Evolutionary conservation across 2,113 vertebrate genomes (phyloP), one percentile per base, ranked within the genome.

Genomic region (Mirounga angustirostris): DNA sequence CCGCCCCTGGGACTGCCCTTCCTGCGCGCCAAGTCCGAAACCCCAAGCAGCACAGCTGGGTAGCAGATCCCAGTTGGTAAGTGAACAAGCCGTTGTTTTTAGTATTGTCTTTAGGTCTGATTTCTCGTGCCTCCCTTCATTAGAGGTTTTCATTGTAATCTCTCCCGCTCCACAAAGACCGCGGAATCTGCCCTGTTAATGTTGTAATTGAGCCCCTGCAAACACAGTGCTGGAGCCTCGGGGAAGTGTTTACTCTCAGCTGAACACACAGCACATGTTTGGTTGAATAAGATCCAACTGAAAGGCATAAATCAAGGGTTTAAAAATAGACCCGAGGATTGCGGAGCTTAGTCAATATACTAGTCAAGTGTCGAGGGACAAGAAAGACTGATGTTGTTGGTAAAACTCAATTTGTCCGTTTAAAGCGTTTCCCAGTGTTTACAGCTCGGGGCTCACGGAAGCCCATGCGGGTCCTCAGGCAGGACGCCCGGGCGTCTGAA

Each of bases 161-260:
- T 97, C 46, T 94, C 67, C 3, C 6, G 80, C 84, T 95, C 90
- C 94, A 30, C 61, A 80, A 87, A 78, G 88, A 76, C 74, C 82
- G 50, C 2, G 58, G 91, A 96, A 65, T 95, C 94, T 97, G 94
- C 43, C 91, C 83, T 95, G 92, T 21, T 97, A 87, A 85, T 97
- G 97, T 86, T 97, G 97, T 95, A 97, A 87, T 92, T 96, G 96
- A 98, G 89, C 97, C 94, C 97, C 56, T 16, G 88, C 93, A 97
- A 96, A 95, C 96, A 96, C 69, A 74, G 81, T 87, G 96, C 85
- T 63, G 28, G 0, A 76, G 50, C 74, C 90, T 12, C 8, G 76
- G 93, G 78, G 93, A 97, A 97, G 88, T 82, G 1, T 95, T 97
- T 97, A 16, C 82, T 85, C 18, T 82, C 76, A 93, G 96, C 89